These are phyloP conservation scores for Proterorhinus semilunaris DNA, from an alignment of 2,113 vertebrate genomes.

Conservation along the genomic window DNA sequence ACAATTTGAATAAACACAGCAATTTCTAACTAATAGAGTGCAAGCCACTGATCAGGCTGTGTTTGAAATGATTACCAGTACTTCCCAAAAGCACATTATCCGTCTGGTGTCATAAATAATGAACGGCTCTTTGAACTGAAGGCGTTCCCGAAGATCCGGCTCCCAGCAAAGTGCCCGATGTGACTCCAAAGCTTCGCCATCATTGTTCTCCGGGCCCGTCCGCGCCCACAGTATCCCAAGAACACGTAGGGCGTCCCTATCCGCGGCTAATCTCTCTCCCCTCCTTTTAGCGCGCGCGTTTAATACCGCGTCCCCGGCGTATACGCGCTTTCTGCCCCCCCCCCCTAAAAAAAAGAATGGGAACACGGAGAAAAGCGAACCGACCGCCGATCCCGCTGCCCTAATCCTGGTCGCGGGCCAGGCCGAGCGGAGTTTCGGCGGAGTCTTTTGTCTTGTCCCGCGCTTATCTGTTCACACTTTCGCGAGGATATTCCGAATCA, in stretches of 20 bases:
- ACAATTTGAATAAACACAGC: no score
- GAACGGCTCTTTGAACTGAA: no score
- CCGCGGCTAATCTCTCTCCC: constrained; percentile 77
- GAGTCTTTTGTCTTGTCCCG: constrained; percentile 66
- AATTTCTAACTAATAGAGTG: no score
- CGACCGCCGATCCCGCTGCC: constrained; percentile 16
- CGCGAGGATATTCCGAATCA: constrained; percentile 79
- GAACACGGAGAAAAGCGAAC: constrained; percentile 1
- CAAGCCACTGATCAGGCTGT: no score
- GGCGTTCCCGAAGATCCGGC: no score
- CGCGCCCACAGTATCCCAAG: constrained; percentile 65
- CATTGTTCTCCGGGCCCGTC: constrained; percentile 66
- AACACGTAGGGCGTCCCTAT: constrained; percentile 69
- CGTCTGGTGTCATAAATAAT: no score
- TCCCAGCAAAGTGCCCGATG: no score
- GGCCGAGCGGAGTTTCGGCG: constrained; percentile 58
- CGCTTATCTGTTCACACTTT: constrained; percentile 80
- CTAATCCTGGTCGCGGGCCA: constrained; percentile 72
- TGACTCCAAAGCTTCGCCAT: constrained; percentile 27
- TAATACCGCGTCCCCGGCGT: constrained; percentile 74
- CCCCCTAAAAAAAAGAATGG: constrained; percentile 40
- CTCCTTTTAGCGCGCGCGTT: constrained; percentile 56
- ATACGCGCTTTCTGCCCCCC: constrained; percentile 65
- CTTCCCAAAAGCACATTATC: no score
- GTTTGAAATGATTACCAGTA: no score